Evolutionary conservation across 2,113 vertebrate species (phyloP), one percentile per base, ranked within the genome.

Genomic region (Acrocephalus kingi): DNA sequence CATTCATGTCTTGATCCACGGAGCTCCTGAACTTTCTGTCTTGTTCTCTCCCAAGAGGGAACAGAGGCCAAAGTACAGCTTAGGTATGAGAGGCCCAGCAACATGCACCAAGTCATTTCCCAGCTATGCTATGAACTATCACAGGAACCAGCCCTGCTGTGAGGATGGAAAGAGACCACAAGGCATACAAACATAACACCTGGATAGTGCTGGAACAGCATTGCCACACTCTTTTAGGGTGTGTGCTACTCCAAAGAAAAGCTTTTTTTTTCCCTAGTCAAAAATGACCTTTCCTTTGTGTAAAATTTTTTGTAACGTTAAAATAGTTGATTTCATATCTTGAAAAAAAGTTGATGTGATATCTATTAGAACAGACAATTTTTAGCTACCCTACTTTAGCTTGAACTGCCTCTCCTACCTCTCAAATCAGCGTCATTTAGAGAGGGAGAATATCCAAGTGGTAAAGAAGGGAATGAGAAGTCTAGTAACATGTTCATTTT

Each of bases 1-100:
- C 41, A 55, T 28, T 59, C 2, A 0, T 35, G 24, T 28, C 33
- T 15, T 64, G 4, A 8, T 28, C 59, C 1, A 0, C 27, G 39
- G 43, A 88, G 13, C 11, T 49, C 24, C 31, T 0, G 0, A 45
- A 37, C 10, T 8, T 52, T 31, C 39, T 67, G 10, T 28, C n/a
- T 51, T 61, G 9, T 3, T 67, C 37, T 28, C n/a, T 61, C 16
- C 6, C 7, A 61, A 33, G 16, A 41, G 8, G 35, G 7, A 69
- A 5, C 15, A 46, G 49, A 49, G 21, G 49, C 28, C 22, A 22
- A 55, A 76, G 25, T 3, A 18, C 6, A 20, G 4, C 15, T 35
- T 14, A 31, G 18, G 54, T 39, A 58, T 54, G 68, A 84, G 78
- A 63, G 27, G 13, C n/a, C 6, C 5, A 9, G 37, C 13, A 27